These are phyloP conservation scores for Mimumesa dahlbomi DNA, from an alignment of 2,888 invertebrate genomes.

Conservation along the genomic window DNA sequence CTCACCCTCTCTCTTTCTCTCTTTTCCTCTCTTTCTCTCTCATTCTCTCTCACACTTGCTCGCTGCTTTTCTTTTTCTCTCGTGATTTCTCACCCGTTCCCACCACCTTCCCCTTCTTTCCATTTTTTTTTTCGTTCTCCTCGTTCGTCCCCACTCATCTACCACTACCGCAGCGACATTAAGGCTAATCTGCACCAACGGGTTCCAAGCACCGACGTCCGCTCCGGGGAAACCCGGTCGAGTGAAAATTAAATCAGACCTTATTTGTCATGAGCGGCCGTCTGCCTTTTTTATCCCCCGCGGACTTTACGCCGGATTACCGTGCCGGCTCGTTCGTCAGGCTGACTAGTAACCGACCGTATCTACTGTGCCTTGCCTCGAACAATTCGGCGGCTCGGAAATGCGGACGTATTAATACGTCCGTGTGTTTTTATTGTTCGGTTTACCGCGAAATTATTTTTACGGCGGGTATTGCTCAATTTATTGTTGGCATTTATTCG, in stretches of 20 bases:
- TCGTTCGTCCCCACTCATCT: not conserved
- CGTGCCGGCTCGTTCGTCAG: constrained; percentile 28
- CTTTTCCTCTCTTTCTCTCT: not conserved
- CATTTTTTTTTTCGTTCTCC: constrained; percentile 5
- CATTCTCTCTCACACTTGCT: not conserved
- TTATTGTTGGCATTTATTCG: too few species aligned
- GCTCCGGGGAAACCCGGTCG: constrained; percentile 59
- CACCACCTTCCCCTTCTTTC: not conserved
- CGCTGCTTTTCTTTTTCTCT: constrained; percentile 2
- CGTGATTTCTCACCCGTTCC: not conserved
- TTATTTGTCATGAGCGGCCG: constrained; percentile 70
- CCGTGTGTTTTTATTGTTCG: not conserved
- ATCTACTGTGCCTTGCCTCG: constrained; percentile 45
- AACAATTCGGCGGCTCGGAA: not conserved
- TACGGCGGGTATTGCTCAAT: too few species aligned
- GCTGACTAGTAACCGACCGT: constrained; percentile 36
- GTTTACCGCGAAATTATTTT: not conserved
- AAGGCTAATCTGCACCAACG: constrained; percentile 71
- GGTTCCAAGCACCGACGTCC: constrained; percentile 44
- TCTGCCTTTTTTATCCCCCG: constrained; percentile 55
- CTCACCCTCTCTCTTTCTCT: not conserved
- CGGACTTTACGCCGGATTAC: constrained; percentile 59
- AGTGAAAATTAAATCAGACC: constrained; percentile 74
- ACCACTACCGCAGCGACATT: constrained; percentile 58
- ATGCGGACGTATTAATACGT: not conserved